A percentile compares a stretch with the other conserved stretches of the same genome.
Evolutionary conservation across 2,888 invertebrate species (phyloP).

Genomic region (Nephrotoma appendiculata): DNA sequence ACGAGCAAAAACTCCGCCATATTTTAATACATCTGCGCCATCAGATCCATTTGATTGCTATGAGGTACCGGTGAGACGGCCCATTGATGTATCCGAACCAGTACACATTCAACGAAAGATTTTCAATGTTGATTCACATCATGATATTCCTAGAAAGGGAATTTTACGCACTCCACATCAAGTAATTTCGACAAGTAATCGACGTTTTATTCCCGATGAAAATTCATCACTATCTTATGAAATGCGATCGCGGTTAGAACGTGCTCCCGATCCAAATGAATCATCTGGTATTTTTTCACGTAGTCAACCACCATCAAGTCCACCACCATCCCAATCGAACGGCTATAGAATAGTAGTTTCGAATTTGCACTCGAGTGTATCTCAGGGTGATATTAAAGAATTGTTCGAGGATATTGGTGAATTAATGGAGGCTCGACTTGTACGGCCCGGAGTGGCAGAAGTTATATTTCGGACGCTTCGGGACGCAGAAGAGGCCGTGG

Average conservation of each 20-base stretch:
- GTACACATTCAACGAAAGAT: constrained; percentile 19
- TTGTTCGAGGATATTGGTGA: constrained; percentile 88
- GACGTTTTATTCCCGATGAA: constrained; percentile 20
- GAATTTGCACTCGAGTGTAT: constrained; percentile 74
- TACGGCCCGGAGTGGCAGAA: constrained; percentile 79
- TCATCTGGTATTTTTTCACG: constrained; percentile 32
- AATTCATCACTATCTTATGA: constrained; percentile 28
- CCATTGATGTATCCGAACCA: constrained; percentile 9
- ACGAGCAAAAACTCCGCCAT: constrained; percentile 4
- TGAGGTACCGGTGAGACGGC: constrained; percentile 18
- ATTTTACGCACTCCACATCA: constrained; percentile 11
- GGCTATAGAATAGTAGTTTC: constrained; percentile 83
- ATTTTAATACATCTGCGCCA: constrained; percentile 7
- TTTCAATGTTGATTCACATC: constrained; percentile 20
- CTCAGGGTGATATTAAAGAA: constrained; percentile 84
- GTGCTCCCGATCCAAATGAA: constrained; percentile 25
- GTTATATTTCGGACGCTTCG: constrained; percentile 75
- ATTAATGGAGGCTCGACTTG: constrained; percentile 65
- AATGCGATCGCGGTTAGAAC: constrained; percentile 27
- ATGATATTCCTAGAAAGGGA: constrained; percentile 17
- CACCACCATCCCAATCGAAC: constrained; percentile 29
- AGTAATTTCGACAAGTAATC: constrained; percentile 16
- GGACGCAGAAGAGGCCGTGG: constrained; percentile 81
- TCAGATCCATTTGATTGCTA: constrained; percentile 29
- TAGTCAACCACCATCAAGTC: background rate